Evolutionary conservation across 2,888 invertebrate species (phyloP), one percentile per base, ranked within the genome.

Genomic region (Bruchidius siliquastri): DNA sequence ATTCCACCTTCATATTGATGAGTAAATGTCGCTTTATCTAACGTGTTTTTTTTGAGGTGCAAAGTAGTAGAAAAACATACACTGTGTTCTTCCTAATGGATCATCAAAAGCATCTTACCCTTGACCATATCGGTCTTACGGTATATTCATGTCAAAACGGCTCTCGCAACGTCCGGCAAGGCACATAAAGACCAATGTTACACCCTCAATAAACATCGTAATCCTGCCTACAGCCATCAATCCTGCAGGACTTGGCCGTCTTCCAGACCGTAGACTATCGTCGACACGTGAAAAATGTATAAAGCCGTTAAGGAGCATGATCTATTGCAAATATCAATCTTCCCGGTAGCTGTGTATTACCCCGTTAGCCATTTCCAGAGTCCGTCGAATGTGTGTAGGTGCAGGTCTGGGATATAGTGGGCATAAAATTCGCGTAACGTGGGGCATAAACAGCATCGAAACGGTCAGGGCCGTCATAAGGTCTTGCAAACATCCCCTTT

Each of bases 271-370:
- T 69, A 22, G 69, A 72, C 69, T 49, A 49, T 18, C 49, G 49
- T 49, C 49, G 49, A 49, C 49, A 49, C 49, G 49, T 49, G 49
- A 72, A 68, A 67, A 32, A 72, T 69, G 69, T 72, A 72, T 72
- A 72, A 66, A 22, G 70, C 67, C 69, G 49, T 70, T 71, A 69
- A 21, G 49, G 69, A 71, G 68, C 73, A 71, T 69, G 73, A 73
- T 69, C 71, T 73, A 73, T 73, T 68, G 67, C 73, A 69, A 30
- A 68, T 69, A 68, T 69, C 71, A 68, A 49, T 49, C 73, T 71
- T 71, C 22, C 72, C 21, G 66, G n/a, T 18, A 49, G 49, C 49
- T 49, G 49, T 49, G 49, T 49, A 49, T 49, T 49, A 49, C 49
- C 49, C 49, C 49, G 49, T 49, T 49, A 49, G 49, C 49, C 49